Base-by-base conservation (phyloP, 2,113 vertebrate species). In the Equus przewalskii region DNA sequence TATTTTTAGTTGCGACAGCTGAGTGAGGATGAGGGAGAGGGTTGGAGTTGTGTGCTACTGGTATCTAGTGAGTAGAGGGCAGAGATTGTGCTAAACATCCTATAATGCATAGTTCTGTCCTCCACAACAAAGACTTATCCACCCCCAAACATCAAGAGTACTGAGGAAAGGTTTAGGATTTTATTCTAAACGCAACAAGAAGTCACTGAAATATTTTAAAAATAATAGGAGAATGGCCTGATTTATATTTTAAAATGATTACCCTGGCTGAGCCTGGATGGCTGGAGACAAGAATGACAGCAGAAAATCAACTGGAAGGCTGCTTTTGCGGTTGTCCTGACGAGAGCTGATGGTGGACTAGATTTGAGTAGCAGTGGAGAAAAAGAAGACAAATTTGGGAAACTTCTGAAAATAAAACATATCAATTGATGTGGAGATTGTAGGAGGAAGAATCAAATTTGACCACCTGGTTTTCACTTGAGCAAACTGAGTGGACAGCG, bases 241-340 rank as follows among this genome's bases (percentile, higher is more conserved):
- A 73, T 91, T 83, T 89, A 49, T 26, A 93, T 58, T 94, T 84
- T 58, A 44, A 96, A 95, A 92, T 72, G 54, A 76, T 81, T 67
- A 82, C 21, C 70, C 30, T 56, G n/a, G 72, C 44, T 92, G 46
- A 75, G 60, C 51, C 28, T 81, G 18, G 54, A 70, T 69, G 70
- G 56, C 8, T 21, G 13, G 30, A 2, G 60, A 26, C 58, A 82
- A 90, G 69, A 95, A 73, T 44, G 49, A 41, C 73, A 79, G 85
- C 65, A 81, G 64, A 84, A 93, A 92, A 92, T 18, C 14, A 83
- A 69, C 19, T 33, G 10, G 73, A 89, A 96, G 16, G 33, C 49
- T 65, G 24, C 41, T 92, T 14, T 3, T 95, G 36, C 22, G 76
- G 73, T n/a, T 70, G 24, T 69, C 21, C 73, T 92, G 54, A 67